A percentile compares a stretch with the other conserved stretches of the same genome.
These are phyloP conservation scores for Steinernema feltiae DNA, from an alignment of 1,140 invertebrate genomes.

Conservation along the genomic window DNA sequence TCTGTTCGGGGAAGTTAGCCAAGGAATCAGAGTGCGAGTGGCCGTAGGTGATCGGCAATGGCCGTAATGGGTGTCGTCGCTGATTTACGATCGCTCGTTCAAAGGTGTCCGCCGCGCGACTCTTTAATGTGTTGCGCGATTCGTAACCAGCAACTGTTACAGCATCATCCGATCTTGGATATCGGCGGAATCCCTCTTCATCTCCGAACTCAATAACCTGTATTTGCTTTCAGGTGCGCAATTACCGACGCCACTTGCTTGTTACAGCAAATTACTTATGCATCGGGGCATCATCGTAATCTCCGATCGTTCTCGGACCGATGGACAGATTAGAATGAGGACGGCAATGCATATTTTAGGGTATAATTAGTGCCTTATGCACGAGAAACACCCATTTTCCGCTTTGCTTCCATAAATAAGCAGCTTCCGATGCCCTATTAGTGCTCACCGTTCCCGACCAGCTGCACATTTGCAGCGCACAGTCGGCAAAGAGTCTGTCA, in stretches of 20 bases:
- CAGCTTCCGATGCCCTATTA: too few species aligned
- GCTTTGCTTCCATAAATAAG: too few species aligned
- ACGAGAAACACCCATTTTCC: not conserved
- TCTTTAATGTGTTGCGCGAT: constrained; percentile 7
- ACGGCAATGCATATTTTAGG: not conserved
- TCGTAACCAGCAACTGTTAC: not conserved
- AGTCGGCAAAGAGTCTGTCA: too few species aligned
- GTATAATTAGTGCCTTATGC: not conserved
- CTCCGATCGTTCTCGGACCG: not conserved
- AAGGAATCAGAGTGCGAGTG: not conserved
- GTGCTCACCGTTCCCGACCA: too few species aligned
- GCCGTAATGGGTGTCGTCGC: not conserved
- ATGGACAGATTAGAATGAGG: constrained; percentile 3
- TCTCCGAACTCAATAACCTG: not conserved
- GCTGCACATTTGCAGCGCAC: too few species aligned
- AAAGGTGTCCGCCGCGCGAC: constrained; percentile 8
- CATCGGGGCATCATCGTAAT: not conserved
- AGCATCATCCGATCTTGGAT: not conserved
- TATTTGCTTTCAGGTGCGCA: not conserved
- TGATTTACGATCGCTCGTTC: constrained; percentile 6
- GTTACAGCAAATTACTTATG: not conserved
- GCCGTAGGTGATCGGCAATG: constrained; percentile 3
- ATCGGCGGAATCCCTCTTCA: constrained; percentile 6
- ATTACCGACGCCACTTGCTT: not conserved
- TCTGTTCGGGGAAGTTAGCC: not conserved